phyloP scores from a whole-genome alignment of 2,113 vertebrate genomes.

The Nibea albiflora region DNA sequence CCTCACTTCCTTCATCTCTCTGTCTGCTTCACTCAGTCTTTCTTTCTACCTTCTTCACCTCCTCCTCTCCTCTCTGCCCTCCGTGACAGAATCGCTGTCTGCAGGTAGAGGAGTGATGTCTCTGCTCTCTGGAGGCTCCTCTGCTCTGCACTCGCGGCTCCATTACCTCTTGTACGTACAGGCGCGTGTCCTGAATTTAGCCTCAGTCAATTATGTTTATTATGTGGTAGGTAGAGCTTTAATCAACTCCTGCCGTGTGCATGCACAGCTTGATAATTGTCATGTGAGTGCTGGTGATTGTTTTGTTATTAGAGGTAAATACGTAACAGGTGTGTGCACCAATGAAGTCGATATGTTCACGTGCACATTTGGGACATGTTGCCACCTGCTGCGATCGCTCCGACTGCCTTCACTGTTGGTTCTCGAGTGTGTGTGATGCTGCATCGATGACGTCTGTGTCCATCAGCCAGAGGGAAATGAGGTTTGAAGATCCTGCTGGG shows the following conservation, averaged over 20 bases:
- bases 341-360: not conserved
- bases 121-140: constrained; percentile 27
- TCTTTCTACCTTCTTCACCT: not conserved
- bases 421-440: not conserved
- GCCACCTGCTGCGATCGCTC: not conserved
- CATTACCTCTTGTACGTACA: constrained; percentile 30
- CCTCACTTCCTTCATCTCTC: not conserved
- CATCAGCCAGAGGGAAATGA: constrained; percentile 23
- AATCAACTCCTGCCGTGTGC: constrained; percentile 27
- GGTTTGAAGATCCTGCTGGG: constrained; percentile 27
- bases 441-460: constrained; percentile 10
- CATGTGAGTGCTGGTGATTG: constrained; percentile 4
- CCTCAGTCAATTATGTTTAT: constrained; percentile 42
- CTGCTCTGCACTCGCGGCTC: constrained; percentile 21
- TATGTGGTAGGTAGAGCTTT: constrained; percentile 23
- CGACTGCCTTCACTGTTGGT: not conserved
- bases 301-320: not conserved
- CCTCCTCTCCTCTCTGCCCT: not conserved
- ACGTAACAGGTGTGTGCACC: not conserved
- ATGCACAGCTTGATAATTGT: not conserved
- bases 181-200: constrained; percentile 41
- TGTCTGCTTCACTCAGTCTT: not conserved
- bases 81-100: not conserved
- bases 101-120: constrained; percentile 8
- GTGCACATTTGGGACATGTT: not conserved